phyloP scores from a whole-genome alignment of 2,113 vertebrate genomes.

The Chiloscyllium plagiosum region DNA sequence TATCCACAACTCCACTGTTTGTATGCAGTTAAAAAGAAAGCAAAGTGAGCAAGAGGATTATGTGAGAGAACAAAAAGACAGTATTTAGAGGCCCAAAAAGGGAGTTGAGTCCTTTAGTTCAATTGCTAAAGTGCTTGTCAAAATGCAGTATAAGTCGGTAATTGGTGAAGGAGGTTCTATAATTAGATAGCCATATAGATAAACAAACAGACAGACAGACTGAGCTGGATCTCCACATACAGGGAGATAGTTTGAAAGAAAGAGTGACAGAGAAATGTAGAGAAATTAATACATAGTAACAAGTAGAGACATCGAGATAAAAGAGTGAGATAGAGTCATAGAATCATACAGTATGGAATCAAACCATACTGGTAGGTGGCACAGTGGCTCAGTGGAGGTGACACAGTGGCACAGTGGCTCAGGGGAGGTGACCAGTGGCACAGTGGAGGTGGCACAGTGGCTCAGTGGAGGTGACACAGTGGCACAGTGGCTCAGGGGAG shows the following conservation, averaged over 20 bases:
- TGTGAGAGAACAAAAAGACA: background rate
- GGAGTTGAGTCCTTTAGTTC: background rate
- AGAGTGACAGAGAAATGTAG: background rate
- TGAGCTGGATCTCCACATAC: no score
- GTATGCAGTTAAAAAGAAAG: background rate
- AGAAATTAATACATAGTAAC: background rate
- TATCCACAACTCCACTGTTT: no score
- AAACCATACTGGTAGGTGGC: no score
- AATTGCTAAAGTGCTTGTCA: background rate
- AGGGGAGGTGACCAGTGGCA: no score
- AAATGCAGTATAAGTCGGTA: background rate
- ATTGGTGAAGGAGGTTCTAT: background rate
- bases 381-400: no score
- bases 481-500: no score
- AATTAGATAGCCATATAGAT: background rate
- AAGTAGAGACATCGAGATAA: background rate
- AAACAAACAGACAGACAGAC: background rate
- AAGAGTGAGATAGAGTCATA: background rate
- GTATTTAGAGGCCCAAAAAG: background rate
- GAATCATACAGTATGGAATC: background rate
- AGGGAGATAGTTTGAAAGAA: background rate
- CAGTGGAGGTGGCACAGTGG: no score
- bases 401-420: no score
- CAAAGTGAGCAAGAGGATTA: constrained; percentile 12
- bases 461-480: no score